Evolutionary conservation across 2,888 invertebrate species (phyloP), one percentile per base, ranked within the genome.

Genomic region (Amphipoea oculea): DNA sequence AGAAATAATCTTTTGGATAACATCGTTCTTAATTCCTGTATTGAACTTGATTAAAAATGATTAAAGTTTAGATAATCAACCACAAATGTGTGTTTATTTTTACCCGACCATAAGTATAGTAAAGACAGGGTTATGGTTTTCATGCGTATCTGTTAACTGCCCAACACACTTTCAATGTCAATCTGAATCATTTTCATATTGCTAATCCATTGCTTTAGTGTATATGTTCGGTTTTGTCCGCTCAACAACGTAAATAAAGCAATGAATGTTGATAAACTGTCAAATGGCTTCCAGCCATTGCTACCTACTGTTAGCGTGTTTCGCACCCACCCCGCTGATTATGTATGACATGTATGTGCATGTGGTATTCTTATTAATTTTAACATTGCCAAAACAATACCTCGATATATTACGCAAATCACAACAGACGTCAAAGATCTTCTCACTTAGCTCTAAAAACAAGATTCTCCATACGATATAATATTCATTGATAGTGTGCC

Each of bases 401-500:
- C 17, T 60, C 9, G 36, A 36, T 42, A 11, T 42, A 54, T 12
- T 12, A 42, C 36, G 2, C 17, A 68, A 62, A 17, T 29, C 36
- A 42, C 51, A 36, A 17, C 29, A 17, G 0, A 54, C 60, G 11
- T 36, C 9, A 60, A 66, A 79, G 11, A 48, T 23, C 12, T 40
- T 48, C 23, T 57, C 14, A 60, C 48, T 66, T 42, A 80, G 12
- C 48, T 67, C 4, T 48, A 76, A 75, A 67, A 23, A 40, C 63
- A 81, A 42, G 20, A 40, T 60, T 51, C 63, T 51, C n/a, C 67
- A 48, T 51, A 66, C 36, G 36, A 75, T 63, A 60, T 63, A 60
- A 75, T 78, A 72, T 72, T 76, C 73, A 81, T 76, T 76, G 73
- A 73, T 75, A 81, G 69, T 72, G 71, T 68, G 77, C 75, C 76